These are phyloP conservation scores for Melanotaenia pygmaea DNA, from an alignment of 2,797 vertebrate species.

Conservation along the genomic window DNA sequence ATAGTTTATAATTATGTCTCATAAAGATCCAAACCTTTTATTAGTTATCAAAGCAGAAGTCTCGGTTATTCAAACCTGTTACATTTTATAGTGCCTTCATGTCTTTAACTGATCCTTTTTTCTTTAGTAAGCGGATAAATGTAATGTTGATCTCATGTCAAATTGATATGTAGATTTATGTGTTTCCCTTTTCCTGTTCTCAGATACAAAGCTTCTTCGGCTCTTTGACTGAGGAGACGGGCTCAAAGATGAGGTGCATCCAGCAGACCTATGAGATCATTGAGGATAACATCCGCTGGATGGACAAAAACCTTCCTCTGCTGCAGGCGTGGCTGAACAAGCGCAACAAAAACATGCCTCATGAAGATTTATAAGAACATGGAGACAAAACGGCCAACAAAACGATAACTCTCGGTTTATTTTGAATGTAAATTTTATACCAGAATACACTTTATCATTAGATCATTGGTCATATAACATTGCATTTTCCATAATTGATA, in stretches of 20 bases:
- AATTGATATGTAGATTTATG: not conserved
- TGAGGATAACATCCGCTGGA: constrained; percentile 91
- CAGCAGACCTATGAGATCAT: constrained; percentile 88
- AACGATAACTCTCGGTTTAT: not conserved
- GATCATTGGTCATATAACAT: not conserved
- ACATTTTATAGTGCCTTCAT: not conserved
- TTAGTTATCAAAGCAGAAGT: not conserved
- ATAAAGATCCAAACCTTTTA: not conserved
- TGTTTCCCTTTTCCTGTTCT: not conserved
- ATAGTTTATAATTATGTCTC: not conserved
- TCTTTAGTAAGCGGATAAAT: not conserved
- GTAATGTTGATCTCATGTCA: not conserved
- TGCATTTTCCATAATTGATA: not conserved
- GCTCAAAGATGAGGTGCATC: constrained; percentile 87
- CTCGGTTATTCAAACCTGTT: not conserved
- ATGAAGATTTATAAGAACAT: constrained; percentile 61
- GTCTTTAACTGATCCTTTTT: not conserved
- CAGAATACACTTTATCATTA: not conserved
- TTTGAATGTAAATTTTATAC: not conserved
- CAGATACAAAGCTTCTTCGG: constrained; percentile 88
- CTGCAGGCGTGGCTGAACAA: constrained; percentile 84
- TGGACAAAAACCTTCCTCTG: constrained; percentile 86
- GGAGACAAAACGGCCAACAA: not conserved
- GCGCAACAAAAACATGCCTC: constrained; percentile 19
- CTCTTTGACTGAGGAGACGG: constrained; percentile 83